These are phyloP conservation scores for Porites australiensis DNA, from an alignment of 64 coral and sea anemone species.

Conservation along the genomic window DNA sequence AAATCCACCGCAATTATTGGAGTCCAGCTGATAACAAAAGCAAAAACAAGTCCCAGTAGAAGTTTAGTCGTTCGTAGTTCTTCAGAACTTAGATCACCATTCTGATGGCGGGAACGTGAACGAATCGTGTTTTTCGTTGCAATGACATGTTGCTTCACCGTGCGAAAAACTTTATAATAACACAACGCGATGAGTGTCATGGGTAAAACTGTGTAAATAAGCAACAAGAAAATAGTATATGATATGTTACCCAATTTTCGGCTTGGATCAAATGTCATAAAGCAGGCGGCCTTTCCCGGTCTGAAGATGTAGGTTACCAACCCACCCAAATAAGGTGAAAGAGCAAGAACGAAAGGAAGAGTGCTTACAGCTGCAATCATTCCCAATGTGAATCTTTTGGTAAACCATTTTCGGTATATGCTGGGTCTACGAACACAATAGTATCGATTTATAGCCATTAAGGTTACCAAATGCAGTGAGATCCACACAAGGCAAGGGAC, in stretches of 20 bases:
- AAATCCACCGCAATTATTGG: slow-evolving; percentile 37
- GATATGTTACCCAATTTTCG: not conserved
- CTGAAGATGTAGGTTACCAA: slow-evolving; percentile 7
- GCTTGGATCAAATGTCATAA: slow-evolving; percentile 11
- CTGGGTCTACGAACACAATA: slow-evolving; percentile 33
- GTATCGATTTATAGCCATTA: slow-evolving; percentile 48
- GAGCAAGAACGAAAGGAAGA: not conserved
- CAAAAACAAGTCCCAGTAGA: slow-evolving; percentile 14
- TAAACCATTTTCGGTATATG: slow-evolving; percentile 16
- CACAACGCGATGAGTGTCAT: not conserved
- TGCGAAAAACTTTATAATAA: slow-evolving; percentile 10
- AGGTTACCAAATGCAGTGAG: slow-evolving; percentile 13
- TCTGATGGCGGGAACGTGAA: not conserved
- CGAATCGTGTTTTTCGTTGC: not conserved
- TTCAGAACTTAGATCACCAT: not conserved
- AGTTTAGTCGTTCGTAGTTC: not conserved
- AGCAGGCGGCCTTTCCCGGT: slow-evolving; percentile 10
- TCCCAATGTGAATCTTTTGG: not conserved
- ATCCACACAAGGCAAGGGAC: not conserved
- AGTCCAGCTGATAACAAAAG: slow-evolving; percentile 28
- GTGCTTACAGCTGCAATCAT: not conserved
- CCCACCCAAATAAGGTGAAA: not conserved
- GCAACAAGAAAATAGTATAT: not conserved
- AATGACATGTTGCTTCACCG: not conserved
- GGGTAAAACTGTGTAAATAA: slow-evolving; percentile 4